Evolutionary conservation across 2,113 vertebrate genomes (phyloP).

Genomic region (Ictalurus furcatus): DNA sequence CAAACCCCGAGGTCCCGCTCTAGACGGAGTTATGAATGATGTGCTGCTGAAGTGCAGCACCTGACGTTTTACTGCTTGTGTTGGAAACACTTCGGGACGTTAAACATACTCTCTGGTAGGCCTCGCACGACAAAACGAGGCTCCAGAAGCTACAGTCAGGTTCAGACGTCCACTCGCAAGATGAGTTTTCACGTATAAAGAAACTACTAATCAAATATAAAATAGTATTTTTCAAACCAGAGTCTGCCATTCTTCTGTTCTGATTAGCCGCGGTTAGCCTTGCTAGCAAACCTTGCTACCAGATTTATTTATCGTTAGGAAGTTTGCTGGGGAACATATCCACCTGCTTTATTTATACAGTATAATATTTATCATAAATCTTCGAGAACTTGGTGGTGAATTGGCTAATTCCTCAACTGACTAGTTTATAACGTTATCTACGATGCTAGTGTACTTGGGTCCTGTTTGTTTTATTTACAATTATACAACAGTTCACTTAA

Average conservation of each 20-base stretch:
- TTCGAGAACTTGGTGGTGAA: neutral
- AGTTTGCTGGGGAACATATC: neutral
- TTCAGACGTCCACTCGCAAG: neutral
- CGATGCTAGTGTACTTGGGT: neutral
- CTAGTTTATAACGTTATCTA: neutral
- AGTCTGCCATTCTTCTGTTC: neutral
- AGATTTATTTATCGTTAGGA: neutral
- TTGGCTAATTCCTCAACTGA: neutral
- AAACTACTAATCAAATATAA: neutral
- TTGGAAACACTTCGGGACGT: slow-evolving; percentile 7
- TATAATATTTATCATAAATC: neutral
- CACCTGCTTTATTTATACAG: neutral
- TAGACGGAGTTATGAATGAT: slow-evolving; percentile 29
- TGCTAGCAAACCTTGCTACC: neutral
- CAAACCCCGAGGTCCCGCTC: slow-evolving; percentile 10
- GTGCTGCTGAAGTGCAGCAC: slow-evolving; percentile 21
- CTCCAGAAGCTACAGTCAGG: neutral
- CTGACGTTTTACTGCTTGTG: slow-evolving; percentile 27
- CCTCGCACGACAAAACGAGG: neutral
- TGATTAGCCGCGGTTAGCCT: neutral
- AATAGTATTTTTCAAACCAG: neutral
- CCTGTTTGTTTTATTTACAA: neutral
- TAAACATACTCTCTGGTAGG: neutral
- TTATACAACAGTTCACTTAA: too few relatives aligned
- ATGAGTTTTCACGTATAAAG: neutral